phyloP scores from a whole-genome alignment of 2,888 invertebrate species.

The Athalia rosae region DNA sequence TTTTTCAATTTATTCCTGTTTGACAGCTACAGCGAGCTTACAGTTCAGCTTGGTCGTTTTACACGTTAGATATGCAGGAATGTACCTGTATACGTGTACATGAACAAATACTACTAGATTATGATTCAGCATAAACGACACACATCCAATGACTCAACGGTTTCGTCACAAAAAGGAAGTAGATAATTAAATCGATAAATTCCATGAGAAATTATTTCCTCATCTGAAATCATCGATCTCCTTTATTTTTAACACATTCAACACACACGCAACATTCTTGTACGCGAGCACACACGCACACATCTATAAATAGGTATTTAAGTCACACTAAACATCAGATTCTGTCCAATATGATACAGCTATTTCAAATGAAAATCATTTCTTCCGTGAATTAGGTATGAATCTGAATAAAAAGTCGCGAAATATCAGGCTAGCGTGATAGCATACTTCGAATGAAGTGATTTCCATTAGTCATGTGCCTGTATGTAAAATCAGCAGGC shows the following conservation, averaged over 20 bases:
- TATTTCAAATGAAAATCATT: slow-evolving; percentile 22
- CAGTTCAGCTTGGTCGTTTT: too few relatives aligned
- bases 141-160: too few relatives aligned
- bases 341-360: slow-evolving; percentile 24
- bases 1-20: too few relatives aligned
- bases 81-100: too few relatives aligned
- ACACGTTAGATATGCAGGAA: too few relatives aligned
- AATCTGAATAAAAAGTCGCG: not conserved
- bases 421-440: not conserved
- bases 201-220: too few relatives aligned
- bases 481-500: slow-evolving; percentile 9
- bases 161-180: too few relatives aligned
- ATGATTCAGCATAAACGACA: too few relatives aligned
- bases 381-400: not conserved
- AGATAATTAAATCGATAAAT: too few relatives aligned
- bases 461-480: slow-evolving; percentile 1
- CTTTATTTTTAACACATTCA: not conserved
- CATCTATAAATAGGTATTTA: too few relatives aligned
- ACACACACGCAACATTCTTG: not conserved
- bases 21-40: too few relatives aligned
- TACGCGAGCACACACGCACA: not conserved
- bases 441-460: not conserved
- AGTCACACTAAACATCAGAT: not conserved
- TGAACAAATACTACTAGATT: too few relatives aligned
- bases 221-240: not conserved